Base-by-base conservation (phyloP, 2,888 invertebrate species). In the Periphyllus acericola region DNA sequence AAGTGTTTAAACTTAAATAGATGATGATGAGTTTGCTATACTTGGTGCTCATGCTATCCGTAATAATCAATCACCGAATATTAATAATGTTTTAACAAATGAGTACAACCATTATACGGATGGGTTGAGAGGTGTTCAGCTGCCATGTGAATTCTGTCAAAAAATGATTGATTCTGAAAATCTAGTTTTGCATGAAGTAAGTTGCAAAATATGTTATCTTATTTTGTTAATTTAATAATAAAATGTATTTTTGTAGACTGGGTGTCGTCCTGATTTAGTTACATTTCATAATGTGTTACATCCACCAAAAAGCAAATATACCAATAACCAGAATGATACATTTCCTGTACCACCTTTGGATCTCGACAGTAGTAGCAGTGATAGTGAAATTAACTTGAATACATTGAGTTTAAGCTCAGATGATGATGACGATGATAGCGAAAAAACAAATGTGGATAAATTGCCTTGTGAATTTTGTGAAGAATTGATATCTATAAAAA, bases 131-230 rank as follows among this genome's bases (percentile, higher is more conserved):
- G 85, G 86, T 66, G 89, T 89, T 34, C 66, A 83, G 55, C 92
- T 93, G 66, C 94, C 93, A 0, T 94, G 94, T 90, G 93, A 93
- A 91, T 93, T 93, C 90, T 94, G 94, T 90, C 91, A 92, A 80
- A 92, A 92, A 60, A 92, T 93, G 40, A 92, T 93, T 68, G 93
- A 93, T 3, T 92, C 93, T 89, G 92, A 93, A 88, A 92, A 92
- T 72, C 91, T 93, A 32, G 92, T 93, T 83, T 91, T 92, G 80
- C 93, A 93, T 90, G 93, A 93, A 91, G 92, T 92, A 90, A 84
- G 46, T 83, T 40, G 40, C 6, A 46, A 46, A 46, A 46, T 46
- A 46, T 46, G 3, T 1, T 14, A 46, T 14, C 1, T 46, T 46
- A 46, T 46, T 11, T 84, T 40, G n/a, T 68, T 34, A 3, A 11